Evolutionary conservation across 2,113 vertebrate species (phyloP).

Genomic region (Eudyptes chrysolophus): DNA sequence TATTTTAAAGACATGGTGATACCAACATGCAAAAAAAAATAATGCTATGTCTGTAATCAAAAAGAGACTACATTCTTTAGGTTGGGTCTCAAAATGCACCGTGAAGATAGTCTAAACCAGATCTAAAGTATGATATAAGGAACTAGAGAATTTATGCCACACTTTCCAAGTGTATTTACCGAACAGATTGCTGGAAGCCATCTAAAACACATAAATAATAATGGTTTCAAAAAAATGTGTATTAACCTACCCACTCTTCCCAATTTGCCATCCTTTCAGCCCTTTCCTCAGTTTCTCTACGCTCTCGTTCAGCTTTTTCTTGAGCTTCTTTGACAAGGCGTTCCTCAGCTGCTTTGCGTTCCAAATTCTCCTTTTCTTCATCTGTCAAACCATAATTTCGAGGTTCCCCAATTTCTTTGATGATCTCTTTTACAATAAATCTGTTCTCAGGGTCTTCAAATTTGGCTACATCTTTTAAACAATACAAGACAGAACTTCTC

Average conservation of each 20-base stretch:
- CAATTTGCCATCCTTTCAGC: conserved; percentile 74
- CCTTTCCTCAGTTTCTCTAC: conserved; percentile 75
- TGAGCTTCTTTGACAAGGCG: conserved; percentile 68
- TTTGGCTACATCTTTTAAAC: conserved; percentile 79
- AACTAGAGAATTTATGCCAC: background rate
- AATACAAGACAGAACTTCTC: background rate
- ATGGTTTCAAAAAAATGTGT: background rate
- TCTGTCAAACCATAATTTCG: conserved; percentile 82
- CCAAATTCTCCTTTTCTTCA: conserved; percentile 77
- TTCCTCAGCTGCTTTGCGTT: conserved; percentile 71
- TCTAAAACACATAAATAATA: background rate
- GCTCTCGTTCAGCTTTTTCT: conserved; percentile 65
- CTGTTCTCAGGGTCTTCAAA: conserved; percentile 74
- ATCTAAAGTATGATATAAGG: background rate
- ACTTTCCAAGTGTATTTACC: background rate
- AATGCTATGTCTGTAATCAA: background rate
- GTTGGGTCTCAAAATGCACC: background rate
- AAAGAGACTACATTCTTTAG: background rate
- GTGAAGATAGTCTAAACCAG: background rate
- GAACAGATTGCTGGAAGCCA: background rate
- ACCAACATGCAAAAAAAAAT: background rate
- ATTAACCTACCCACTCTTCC: conserved; percentile 87
- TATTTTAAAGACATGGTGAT: background rate
- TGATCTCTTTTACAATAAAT: conserved; percentile 77
- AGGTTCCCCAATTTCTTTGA: conserved; percentile 79